phyloP scores from a whole-genome alignment of 2,113 vertebrate species.

The Caranx ignobilis region DNA sequence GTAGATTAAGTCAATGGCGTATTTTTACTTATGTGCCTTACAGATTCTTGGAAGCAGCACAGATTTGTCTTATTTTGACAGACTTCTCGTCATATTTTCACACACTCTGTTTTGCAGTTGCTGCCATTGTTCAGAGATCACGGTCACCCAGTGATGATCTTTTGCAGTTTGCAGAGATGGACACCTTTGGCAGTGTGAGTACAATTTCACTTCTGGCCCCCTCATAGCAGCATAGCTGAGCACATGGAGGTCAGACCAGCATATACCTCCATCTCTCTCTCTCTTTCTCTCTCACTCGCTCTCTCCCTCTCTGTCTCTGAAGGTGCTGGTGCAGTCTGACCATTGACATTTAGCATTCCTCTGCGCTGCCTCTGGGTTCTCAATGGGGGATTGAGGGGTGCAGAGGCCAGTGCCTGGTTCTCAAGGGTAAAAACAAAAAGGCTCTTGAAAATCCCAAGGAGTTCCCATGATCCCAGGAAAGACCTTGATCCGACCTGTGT shows the following conservation, averaged over 20 bases:
- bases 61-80: slow-evolving; percentile 11
- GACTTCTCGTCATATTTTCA: slow-evolving; percentile 29
- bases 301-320: slow-evolving; percentile 72
- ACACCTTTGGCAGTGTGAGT: slow-evolving; percentile 78
- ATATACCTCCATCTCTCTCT: slow-evolving; percentile 72
- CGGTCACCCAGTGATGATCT: slow-evolving; percentile 60
- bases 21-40: neutral
- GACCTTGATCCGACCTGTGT: slow-evolving; percentile 88
- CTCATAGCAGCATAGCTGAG: slow-evolving; percentile 46
- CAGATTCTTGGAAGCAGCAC: neutral
- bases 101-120: slow-evolving; percentile 33
- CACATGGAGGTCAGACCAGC: slow-evolving; percentile 64
- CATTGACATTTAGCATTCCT: slow-evolving; percentile 85
- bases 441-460: slow-evolving; percentile 89
- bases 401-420: slow-evolving; percentile 84
- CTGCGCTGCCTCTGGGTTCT: slow-evolving; percentile 83
- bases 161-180: slow-evolving; percentile 70
- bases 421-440: slow-evolving; percentile 93
- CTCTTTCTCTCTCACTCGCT: slow-evolving; percentile 71
- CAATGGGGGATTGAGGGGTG: slow-evolving; percentile 87
- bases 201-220: slow-evolving; percentile 64
- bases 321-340: slow-evolving; percentile 84
- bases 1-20: neutral
- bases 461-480: slow-evolving; percentile 94
- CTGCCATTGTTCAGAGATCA: slow-evolving; percentile 38